phyloP scores from a whole-genome alignment of 1,140 invertebrate species.

The Arion vulgaris region DNA sequence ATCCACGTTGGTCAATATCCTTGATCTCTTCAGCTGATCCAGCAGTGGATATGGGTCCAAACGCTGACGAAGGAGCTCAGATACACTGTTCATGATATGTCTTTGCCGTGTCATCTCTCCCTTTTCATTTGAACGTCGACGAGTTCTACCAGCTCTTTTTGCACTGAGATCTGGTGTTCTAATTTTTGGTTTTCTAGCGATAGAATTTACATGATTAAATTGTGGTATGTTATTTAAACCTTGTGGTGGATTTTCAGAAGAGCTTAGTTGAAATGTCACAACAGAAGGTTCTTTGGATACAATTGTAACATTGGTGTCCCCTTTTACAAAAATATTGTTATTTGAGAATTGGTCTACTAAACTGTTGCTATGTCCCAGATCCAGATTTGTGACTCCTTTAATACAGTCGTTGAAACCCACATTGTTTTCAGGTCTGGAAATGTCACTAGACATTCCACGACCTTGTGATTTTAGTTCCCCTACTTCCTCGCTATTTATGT shows the following conservation, averaged over 20 bases:
- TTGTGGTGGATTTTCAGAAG: slow-evolving; percentile 37
- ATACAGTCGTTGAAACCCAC: not conserved
- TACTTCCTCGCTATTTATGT: slow-evolving; percentile 26
- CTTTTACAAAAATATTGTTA: not conserved
- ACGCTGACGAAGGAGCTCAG: slow-evolving; percentile 62
- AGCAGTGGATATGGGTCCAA: slow-evolving; percentile 59
- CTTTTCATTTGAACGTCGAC: slow-evolving; percentile 51
- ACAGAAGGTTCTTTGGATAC: slow-evolving; percentile 10
- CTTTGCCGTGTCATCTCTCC: slow-evolving; percentile 55
- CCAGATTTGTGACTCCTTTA: not conserved
- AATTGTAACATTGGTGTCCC: not conserved
- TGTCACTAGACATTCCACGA: not conserved
- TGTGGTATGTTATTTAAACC: slow-evolving; percentile 39
- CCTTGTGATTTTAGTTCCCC: slow-evolving; percentile 1
- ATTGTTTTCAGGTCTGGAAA: not conserved
- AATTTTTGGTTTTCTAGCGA: slow-evolving; percentile 48
- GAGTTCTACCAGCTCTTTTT: slow-evolving; percentile 41
- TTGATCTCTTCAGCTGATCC: slow-evolving; percentile 49
- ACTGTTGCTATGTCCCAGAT: slow-evolving; percentile 3
- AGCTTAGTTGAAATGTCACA: slow-evolving; percentile 24
- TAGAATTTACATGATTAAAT: slow-evolving; percentile 18
- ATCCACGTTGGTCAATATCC: slow-evolving; percentile 53
- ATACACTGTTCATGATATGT: slow-evolving; percentile 58
- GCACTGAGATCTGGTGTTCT: slow-evolving; percentile 53
- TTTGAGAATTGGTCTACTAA: not conserved